Conservation (phyloP, 2,113 vertebrate species). For the Poicephalus gulielmi region DNA sequence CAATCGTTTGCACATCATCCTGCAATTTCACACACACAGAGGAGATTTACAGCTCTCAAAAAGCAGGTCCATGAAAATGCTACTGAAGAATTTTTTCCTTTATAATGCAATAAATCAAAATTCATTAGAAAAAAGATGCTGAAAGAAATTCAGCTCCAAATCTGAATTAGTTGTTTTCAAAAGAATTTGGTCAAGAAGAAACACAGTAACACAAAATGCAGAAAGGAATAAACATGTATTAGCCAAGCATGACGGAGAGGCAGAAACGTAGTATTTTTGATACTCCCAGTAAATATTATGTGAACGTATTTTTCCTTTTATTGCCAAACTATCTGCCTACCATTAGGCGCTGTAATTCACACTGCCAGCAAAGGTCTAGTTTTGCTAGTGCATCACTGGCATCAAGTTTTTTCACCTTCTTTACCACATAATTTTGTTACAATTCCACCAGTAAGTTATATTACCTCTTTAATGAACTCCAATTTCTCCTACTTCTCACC, state of each 20-base stretch:
- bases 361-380: background rate
- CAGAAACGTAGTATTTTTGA: background rate
- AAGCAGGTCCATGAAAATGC: background rate
- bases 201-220: background rate
- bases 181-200: background rate
- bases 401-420: background rate
- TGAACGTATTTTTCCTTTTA: background rate
- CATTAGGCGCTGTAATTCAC: background rate
- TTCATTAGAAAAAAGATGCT: background rate
- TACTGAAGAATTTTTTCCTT: background rate
- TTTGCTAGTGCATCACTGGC: accelerated
- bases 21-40: background rate
- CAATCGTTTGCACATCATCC: background rate
- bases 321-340: background rate
- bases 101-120: background rate
- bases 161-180: background rate
- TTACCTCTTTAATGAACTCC: background rate
- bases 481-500: background rate
- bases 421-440: background rate
- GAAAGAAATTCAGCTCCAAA: background rate
- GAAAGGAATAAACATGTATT: background rate
- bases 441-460: background rate
- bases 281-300: background rate
- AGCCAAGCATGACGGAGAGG: background rate
- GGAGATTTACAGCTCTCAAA: background rate